Evolutionary conservation across 2,797 vertebrate genomes (phyloP).

Genomic region (Chiroxiphia lanceolata): DNA sequence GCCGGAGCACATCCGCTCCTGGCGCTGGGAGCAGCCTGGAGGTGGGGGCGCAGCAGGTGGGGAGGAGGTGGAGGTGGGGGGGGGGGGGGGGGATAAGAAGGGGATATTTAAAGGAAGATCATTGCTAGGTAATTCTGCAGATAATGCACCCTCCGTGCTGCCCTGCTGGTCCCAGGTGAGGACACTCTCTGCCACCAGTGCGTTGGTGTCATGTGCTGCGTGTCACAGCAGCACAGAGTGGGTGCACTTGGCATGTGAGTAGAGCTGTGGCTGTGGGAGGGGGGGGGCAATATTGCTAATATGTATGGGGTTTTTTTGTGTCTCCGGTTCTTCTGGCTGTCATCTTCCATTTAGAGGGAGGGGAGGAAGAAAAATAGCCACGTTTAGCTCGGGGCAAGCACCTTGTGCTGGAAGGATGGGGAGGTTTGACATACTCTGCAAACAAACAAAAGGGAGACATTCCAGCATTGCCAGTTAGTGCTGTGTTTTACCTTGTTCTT

Average conservation of each 20-base stretch:
- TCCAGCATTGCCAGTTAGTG: not conserved
- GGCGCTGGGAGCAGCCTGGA: not conserved
- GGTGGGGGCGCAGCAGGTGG: not conserved
- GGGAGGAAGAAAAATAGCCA: not conserved
- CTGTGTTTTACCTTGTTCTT: not conserved
- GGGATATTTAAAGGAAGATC: conserved; percentile 56
- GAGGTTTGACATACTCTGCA: not conserved
- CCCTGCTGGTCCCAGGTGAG: conserved; percentile 34
- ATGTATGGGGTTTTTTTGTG: too few species aligned
- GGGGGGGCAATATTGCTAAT: not conserved
- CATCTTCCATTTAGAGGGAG: not conserved
- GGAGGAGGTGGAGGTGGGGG: not conserved
- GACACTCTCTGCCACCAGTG: not conserved
- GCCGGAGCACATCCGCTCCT: not conserved
- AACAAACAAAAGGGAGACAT: not conserved
- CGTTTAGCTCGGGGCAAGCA: not conserved
- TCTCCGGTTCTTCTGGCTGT: not conserved
- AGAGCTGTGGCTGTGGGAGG: not conserved
- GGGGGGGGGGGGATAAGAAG: not conserved
- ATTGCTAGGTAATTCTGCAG: conserved; percentile 3
- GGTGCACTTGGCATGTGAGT: conserved; percentile 47
- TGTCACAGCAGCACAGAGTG: conserved; percentile 19
- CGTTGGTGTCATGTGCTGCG: conserved; percentile 38
- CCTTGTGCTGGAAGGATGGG: not conserved
- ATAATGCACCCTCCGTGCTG: not conserved